Evolutionary conservation across 2,797 vertebrate species (phyloP).

Genomic region (Argya squamiceps): DNA sequence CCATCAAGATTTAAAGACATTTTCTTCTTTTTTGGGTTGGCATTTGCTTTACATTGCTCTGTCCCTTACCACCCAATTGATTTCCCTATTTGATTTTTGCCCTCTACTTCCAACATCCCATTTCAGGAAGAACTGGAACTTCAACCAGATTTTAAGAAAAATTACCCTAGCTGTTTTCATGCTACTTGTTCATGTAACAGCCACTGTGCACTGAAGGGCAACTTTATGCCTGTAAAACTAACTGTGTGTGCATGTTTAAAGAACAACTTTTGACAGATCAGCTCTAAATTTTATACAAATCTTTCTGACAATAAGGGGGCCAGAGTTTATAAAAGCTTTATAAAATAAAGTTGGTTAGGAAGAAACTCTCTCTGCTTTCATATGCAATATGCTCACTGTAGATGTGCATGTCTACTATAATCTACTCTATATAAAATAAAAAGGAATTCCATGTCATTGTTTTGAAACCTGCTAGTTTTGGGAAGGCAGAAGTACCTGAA

Average conservation of each 20-base stretch:
- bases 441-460: background rate
- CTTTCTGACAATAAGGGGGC: background rate
- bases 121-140: background rate
- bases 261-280: constrained; percentile 10
- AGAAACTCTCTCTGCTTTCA: background rate
- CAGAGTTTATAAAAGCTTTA: background rate
- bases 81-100: background rate
- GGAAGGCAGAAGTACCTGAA: background rate
- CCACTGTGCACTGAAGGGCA: background rate
- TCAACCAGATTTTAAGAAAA: background rate
- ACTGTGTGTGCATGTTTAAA: background rate
- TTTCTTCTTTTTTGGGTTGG: background rate
- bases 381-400: background rate
- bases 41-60: background rate
- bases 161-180: background rate
- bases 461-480: background rate
- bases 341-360: background rate
- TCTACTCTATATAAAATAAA: background rate
- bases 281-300: background rate
- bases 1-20: background rate
- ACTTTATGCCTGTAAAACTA: background rate
- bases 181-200: background rate
- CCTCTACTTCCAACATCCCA: background rate
- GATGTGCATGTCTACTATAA: background rate
- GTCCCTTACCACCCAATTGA: background rate